Base-by-base conservation (phyloP, 2,888 invertebrate genomes). In the Scotopteryx bipunctaria region DNA sequence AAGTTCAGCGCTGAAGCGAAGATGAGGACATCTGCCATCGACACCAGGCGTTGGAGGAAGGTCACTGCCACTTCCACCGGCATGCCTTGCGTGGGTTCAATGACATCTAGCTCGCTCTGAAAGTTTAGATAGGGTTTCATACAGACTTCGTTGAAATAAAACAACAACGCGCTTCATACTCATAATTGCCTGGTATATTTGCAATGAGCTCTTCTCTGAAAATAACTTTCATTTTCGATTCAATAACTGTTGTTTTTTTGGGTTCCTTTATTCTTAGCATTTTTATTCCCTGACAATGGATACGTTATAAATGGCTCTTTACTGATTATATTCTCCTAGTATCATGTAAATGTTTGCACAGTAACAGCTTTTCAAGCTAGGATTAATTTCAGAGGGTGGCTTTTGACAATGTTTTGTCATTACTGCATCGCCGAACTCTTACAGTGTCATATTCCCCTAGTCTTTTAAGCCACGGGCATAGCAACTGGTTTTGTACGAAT, bases 1-100 rank as follows among this genome's bases (percentile, higher is more conserved):
- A 99, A 99, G 91, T 98, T 99, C 50, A 99, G 92, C 1, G 98
- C 98, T 73, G 98, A 98, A 50, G 99, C 98, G 91, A 99, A 99
- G 69, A 99, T 98, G 19, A 99, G 93, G 33, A 99, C 98, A 77
- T 99, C 99, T 0, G 99, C 98, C 96, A 99, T 97, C 81, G 98
- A 97, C 68, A 99, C 99, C 63, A 99, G 93, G 49, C 99, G 93
- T 81, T 99, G 98, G n/a, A 99, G 93, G 86, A 99, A 99, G 5
- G 98, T 97, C 9, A 99, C 98, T 0, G 99, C 99, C 50, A 99
- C 97, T 84, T 98, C 98, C 46, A 99, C 97, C 0, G 98, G 97
- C 96, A 99, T 97, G 64, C 99, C 99, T 87, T 99, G 99, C 1
- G 98, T 99, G 5, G 99, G 98, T 83, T 99, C 99, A 72, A 98